Evolutionary conservation across 2,888 invertebrate species (phyloP), one percentile per base, ranked within the genome.

Genomic region (Artemia sinica): DNA sequence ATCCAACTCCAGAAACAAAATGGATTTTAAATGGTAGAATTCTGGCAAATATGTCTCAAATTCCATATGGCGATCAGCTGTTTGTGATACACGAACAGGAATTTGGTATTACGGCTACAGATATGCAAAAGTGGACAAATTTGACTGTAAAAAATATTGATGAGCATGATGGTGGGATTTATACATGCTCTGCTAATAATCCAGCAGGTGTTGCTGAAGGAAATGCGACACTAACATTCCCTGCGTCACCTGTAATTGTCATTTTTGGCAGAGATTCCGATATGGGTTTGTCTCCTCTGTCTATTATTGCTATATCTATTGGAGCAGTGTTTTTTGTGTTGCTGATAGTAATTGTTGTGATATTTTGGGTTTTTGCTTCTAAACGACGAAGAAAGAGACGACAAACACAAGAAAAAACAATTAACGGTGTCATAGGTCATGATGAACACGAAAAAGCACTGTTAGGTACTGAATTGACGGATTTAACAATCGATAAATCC

Each of bases 381-480:
- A 76, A 76, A 28, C 77, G 80, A 11, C 79, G 81, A 1, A 80
- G 82, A 67, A 81, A 82, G 69, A 73, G 74, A 67, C 52, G 66
- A 41, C 67, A 68, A 14, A 18, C 66, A 9, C 72, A 72, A 66
- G 67, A 70, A 14, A 52, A 68, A 9, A 18, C 68, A 58, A 65
- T 49, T 14, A 83, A 83, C 74, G 84, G 69, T n/a, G 65, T 69
- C 11, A 63, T 87, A 1, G 89, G 89, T 76, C 89, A 89, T 76
- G 89, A 87, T 67, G 91, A 91, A 75, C 91, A 91, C 79, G 90
- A 91, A 76, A 90, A 91, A 78, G 89, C 89, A 75, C 80, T 91
- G 70, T 80, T 91, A 72, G 89, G 90, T 74, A 84, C 89, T 18
- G 73, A 73, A 68, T 73, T 73, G 2, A 71, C 73, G 10, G 71